These are phyloP conservation scores for Leptarthrus brevirostris DNA, from an alignment of 2,888 invertebrate species.

Conservation along the genomic window DNA sequence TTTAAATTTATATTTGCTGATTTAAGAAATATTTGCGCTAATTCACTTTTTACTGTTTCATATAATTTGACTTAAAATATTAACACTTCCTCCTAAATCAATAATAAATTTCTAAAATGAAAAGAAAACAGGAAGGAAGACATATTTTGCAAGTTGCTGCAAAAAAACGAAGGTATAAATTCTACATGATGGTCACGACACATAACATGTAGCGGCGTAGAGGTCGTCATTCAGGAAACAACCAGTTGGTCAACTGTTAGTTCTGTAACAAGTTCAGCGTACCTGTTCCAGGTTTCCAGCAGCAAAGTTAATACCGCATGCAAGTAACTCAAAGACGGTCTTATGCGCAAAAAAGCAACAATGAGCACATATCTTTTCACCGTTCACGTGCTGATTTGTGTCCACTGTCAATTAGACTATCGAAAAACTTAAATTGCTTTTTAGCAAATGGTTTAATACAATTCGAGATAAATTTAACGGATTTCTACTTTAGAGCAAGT, in stretches of 20 bases:
- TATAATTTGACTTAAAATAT: no score
- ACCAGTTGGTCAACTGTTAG: slow-evolving; percentile 37
- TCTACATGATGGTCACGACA: slow-evolving; percentile 23
- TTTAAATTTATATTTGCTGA: no score
- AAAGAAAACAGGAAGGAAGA: slow-evolving; percentile 14
- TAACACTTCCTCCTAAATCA: no score
- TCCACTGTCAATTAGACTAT: neutral
- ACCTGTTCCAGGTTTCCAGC: slow-evolving; percentile 5
- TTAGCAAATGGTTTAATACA: neutral
- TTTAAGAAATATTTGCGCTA: no score
- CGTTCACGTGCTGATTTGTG: slow-evolving; percentile 8
- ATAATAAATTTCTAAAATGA: neutral
- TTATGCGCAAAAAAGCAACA: neutral
- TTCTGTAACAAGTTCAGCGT: slow-evolving; percentile 23
- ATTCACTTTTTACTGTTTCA: no score
- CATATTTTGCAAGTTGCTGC: slow-evolving; percentile 7
- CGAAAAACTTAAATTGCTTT: slow-evolving; percentile 1
- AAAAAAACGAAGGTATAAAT: slow-evolving; percentile 22
- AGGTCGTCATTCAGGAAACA: slow-evolving; percentile 36
- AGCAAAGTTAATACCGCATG: no score
- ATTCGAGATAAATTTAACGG: no score
- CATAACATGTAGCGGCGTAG: slow-evolving; percentile 26
- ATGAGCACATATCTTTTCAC: neutral
- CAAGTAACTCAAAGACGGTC: neutral
- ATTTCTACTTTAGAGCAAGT: no score